phyloP scores from a whole-genome alignment of 2,888 invertebrate genomes.

The Hecatera dysodea region DNA sequence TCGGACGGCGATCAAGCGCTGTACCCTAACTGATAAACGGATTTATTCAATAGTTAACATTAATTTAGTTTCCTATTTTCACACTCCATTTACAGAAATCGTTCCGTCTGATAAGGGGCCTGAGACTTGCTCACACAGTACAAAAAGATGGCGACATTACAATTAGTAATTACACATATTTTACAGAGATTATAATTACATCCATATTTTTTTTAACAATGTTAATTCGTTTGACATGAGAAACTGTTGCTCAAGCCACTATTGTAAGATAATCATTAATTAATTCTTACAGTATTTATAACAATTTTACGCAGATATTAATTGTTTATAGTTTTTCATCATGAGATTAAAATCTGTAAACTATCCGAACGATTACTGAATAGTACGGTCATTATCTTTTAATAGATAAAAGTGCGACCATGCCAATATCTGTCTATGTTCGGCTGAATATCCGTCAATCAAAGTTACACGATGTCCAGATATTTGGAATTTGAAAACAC shows the following conservation, averaged over 20 bases:
- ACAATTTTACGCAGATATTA: constrained; percentile 11
- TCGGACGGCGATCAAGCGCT: no score
- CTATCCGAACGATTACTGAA: constrained; percentile 3
- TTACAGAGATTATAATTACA: constrained; percentile 40
- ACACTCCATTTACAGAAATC: background rate
- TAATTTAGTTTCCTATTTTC: background rate
- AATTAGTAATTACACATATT: constrained; percentile 42
- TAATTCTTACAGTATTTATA: background rate
- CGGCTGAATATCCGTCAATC: no score
- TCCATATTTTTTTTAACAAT: constrained; percentile 35
- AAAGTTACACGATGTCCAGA: background rate
- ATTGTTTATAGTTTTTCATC: constrained; percentile 16
- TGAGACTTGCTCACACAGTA: constrained; percentile 9
- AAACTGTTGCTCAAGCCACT: constrained; percentile 29
- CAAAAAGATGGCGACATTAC: constrained; percentile 28
- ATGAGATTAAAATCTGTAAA: background rate
- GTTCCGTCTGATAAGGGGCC: constrained; percentile 31
- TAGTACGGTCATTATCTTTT: background rate
- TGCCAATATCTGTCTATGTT: background rate
- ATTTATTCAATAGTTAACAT: background rate
- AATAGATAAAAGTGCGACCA: background rate
- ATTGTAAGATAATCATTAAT: constrained; percentile 29
- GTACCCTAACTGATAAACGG: no score
- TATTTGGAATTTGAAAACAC: background rate
- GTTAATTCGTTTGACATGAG: constrained; percentile 51